phyloP scores from a whole-genome alignment of 2,888 invertebrate species.

The Coelogynopora nodosa region DNA sequence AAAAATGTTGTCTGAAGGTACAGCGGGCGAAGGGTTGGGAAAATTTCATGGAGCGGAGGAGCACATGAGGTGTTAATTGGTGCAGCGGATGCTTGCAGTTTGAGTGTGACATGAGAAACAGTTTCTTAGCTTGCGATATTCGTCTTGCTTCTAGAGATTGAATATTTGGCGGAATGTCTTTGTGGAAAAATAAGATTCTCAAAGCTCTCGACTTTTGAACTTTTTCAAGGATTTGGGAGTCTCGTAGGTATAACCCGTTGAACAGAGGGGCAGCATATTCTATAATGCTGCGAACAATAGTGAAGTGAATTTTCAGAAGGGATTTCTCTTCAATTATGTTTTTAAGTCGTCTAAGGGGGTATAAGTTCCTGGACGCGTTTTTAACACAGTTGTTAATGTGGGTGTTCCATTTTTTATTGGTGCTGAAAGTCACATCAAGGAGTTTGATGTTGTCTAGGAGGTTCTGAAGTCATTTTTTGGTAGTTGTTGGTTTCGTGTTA shows the following conservation, averaged over 20 bases:
- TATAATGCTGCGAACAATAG: background rate
- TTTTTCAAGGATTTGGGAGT: conserved; percentile 5
- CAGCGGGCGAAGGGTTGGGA: background rate
- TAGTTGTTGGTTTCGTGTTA: background rate
- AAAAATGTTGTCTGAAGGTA: conserved; percentile 1
- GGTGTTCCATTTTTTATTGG: background rate
- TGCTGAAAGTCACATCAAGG: conserved; percentile 12
- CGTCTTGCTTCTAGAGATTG: conserved; percentile 12
- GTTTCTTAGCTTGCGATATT: background rate
- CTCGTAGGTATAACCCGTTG: background rate
- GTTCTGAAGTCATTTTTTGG: background rate
- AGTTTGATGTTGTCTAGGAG: conserved; percentile 10
- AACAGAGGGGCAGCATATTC: background rate
- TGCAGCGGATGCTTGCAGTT: background rate
- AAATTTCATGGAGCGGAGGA: conserved; percentile 3
- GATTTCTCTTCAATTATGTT: conserved; percentile 18
- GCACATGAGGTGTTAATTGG: background rate
- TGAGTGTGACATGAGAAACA: conserved; percentile 7
- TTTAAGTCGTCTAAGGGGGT: conserved; percentile 1
- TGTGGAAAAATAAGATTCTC: background rate
- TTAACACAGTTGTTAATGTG: conserved; percentile 13
- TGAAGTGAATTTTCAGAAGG: conserved; percentile 6
- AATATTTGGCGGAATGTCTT: conserved; percentile 6
- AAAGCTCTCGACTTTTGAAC: conserved; percentile 15
- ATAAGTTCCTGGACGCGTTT: conserved; percentile 8